Percentiles rank a stretch among this genome's conserved stretches.
Evolutionary conservation across 1,140 invertebrate species (phyloP).

Genomic region (Chrysopa pallens): DNA sequence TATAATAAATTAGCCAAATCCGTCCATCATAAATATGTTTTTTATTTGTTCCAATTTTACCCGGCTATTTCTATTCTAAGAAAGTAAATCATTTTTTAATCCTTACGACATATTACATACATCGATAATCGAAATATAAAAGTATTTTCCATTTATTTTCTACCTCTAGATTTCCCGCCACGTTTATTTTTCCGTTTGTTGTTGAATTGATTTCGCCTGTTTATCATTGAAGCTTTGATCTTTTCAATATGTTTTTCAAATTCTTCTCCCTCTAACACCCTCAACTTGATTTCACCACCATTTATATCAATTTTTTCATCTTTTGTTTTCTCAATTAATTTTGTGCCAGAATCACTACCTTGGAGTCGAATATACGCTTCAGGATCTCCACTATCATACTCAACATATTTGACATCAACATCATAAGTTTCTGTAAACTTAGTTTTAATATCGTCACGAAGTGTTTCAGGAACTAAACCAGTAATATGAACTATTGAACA

Average conservation of each 20-base stretch:
- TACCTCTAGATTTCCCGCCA: conserved; percentile 3
- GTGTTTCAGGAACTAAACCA: conserved; percentile 31
- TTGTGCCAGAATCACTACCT: conserved; percentile 47
- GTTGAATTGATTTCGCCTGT: conserved; percentile 26
- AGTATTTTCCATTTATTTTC: no score
- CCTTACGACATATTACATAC: no score
- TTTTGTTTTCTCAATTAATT: conserved; percentile 39
- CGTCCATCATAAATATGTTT: no score
- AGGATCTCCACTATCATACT: conserved; percentile 51
- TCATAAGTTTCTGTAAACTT: conserved; percentile 38
- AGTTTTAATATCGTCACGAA: conserved; percentile 50
- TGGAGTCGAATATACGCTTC: conserved; percentile 51
- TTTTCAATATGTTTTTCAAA: conserved; percentile 45
- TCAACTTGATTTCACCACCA: conserved; percentile 34
- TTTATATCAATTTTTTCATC: conserved; percentile 36
- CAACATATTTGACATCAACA: conserved; percentile 49
- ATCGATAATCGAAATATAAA: no score
- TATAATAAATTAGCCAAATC: no score
- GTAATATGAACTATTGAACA: conserved; percentile 50
- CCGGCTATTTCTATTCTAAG: no score
- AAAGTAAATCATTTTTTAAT: no score
- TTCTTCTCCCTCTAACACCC: conserved; percentile 46
- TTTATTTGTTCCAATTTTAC: no score
- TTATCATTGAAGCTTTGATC: conserved; percentile 38
- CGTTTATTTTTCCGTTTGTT: conserved; percentile 24